Evolutionary conservation across 35 echinoderm and acorn worm genomes (phyloP).

Genomic region (Heliocidaris tuberculata): DNA sequence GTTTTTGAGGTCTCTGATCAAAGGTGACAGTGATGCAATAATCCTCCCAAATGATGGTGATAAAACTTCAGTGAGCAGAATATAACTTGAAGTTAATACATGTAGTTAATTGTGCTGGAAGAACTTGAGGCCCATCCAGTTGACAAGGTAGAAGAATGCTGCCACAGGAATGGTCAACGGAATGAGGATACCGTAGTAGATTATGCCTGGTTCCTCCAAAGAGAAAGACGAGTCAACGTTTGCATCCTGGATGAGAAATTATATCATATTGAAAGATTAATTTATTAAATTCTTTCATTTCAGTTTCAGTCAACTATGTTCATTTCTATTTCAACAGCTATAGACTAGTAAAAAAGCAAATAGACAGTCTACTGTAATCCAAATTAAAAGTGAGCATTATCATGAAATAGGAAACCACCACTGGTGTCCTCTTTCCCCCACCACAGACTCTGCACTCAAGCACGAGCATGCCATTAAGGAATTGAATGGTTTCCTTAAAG

Average conservation of each 20-base stretch:
- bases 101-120: conserved; percentile 69
- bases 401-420: too few relatives aligned
- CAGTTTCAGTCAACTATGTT: too few relatives aligned
- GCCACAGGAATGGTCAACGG: conserved; percentile 57
- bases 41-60: neutral
- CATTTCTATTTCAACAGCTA: too few relatives aligned
- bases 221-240: neutral
- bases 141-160: conserved; percentile 61
- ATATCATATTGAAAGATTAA: neutral
- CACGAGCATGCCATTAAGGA: too few relatives aligned
- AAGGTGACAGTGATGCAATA: too few relatives aligned
- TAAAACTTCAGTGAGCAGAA: neutral
- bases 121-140: conserved; percentile 76
- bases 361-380: too few relatives aligned
- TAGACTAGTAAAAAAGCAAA: too few relatives aligned
- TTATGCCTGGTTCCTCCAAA: neutral
- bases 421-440: too few relatives aligned
- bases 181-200: conserved; percentile 57
- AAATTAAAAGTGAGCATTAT: too few relatives aligned
- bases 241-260: neutral
- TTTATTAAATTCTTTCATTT: neutral
- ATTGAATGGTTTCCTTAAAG: too few relatives aligned
- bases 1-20: too few relatives aligned
- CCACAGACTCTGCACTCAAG: too few relatives aligned
- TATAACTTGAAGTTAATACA: neutral